Base-by-base conservation (phyloP, 2,888 invertebrate species). In the Atherix ibis region DNA sequence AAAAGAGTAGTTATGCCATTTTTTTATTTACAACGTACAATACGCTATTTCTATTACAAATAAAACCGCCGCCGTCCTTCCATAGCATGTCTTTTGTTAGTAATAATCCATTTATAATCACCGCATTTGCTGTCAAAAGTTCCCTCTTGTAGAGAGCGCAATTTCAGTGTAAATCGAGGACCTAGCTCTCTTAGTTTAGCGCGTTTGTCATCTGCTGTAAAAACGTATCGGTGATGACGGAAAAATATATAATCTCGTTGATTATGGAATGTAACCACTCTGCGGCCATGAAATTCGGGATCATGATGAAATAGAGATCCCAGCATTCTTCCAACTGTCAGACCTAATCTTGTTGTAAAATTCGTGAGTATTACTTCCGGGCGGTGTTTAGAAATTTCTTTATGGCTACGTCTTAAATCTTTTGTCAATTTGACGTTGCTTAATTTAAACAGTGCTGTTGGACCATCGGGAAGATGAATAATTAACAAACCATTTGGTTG, bases 231-330 rank as follows among this genome's bases (percentile, higher is more conserved):
- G 61, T 98, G 95, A 62, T 98, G 95, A 37, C 98, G 73, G 57
- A 99, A 95, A 65, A 99, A 98, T 48, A 98, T 88, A 56, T 85
- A 98, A 65, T 99, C 98, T 39, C 98, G 69, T 59, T 99, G 98
- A 65, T 99, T 98, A 62, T 99, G 98, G 58, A 99, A 95, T 18
- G 97, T 95, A 40, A 92, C 89, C 1, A 80, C 89, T 40, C 95
- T 70, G 4, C 92, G 70, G 1, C 97, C 97, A 43, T 75, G 75
- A 62, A 94, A 99, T 59, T 98, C 79, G 0, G 98, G 97, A 58
- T 88, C 79, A 58, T 89, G 88, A 58, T 95, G 94, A 57, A 97
- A 97, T 26, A 98, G 58, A 0, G 92, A 81, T 9, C 89, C 87
- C 40, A 97, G 65, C 87, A 95, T 87, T 45, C 97, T 72, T 1